Base-by-base conservation (phyloP, 2,888 invertebrate species). In the Seira sanloemensis region DNA sequence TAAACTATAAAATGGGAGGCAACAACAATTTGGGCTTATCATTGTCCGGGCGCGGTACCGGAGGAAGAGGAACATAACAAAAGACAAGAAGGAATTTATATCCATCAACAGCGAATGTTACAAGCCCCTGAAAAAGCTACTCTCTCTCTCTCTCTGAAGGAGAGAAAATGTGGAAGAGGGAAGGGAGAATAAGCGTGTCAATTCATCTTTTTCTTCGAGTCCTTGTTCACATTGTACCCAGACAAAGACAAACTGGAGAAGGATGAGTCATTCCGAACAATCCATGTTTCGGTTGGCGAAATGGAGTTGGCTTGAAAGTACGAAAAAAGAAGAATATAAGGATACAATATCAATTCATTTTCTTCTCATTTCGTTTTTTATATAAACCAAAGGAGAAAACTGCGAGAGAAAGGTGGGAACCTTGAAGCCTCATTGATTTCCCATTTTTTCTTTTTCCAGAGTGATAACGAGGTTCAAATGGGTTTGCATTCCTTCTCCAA, bases 21-120 rank as follows among this genome's bases (percentile, higher is more conserved):
- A 37, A 37, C 12, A 37, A 37, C n/a, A n/a, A n/a, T n/a, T n/a
- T n/a, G n/a, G n/a, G n/a, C n/a, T n/a, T n/a, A n/a, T n/a, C n/a
- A n/a, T n/a, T 37, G 58, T 58, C n/a, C 58, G 2, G 5, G 58
- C 58, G n/a, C 7, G 58, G 12, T 7, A 37, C 4, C 12, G 12
- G 5, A 37, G 12, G 37, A 37, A 37, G 4, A 37, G 37, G 37
- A 37, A 37, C 5, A 12, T 12, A 62, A 62, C 62, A 62, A 62
- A 62, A 21, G 21, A 24, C 18, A 54, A 18, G 72, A 74, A 62
- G 62, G 74, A 74, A 74, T 74, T 74, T 74, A 74, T 74, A 62
- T 58, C 74, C 62, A 74, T 74, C 74, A 74, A 74, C 24, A 0
- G 9, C 19, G 62, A 62, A 62, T 62, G 62, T 62, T 62, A 62